Percentiles rank a stretch among this genome's conserved stretches.
phyloP scores from a whole-genome alignment of 2,113 vertebrate species.

The Periophthalmodon schlosseri region DNA sequence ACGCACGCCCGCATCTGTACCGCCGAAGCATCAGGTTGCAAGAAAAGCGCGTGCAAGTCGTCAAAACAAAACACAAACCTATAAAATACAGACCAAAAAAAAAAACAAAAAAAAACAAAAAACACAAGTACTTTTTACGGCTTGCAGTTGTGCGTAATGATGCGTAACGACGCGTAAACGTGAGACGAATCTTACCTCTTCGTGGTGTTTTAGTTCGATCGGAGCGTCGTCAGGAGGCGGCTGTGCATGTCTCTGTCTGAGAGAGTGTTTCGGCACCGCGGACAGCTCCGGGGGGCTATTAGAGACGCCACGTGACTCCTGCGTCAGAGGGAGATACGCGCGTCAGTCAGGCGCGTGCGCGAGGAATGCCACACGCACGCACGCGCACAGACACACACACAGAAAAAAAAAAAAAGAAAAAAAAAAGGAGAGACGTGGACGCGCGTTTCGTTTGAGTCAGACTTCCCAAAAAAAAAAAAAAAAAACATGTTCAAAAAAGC shows the following conservation, averaged over 20 bases:
- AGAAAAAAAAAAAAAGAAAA: background rate
- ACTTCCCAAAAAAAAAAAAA: conserved; percentile 6
- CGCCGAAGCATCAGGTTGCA: conserved; percentile 78
- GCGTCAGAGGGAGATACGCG: conserved; percentile 72
- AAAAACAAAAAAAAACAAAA: too few species aligned
- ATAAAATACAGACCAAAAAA: background rate
- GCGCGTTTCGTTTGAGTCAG: conserved; percentile 25
- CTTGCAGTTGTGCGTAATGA: background rate
- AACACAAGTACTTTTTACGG: too few species aligned
- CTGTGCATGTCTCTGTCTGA: conserved; percentile 55
- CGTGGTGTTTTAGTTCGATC: conserved; percentile 33
- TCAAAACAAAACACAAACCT: background rate
- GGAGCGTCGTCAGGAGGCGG: conserved; percentile 36
- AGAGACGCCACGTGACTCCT: conserved; percentile 70
- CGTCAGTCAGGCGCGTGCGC: conserved; percentile 1
- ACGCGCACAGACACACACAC: conserved; percentile 1
- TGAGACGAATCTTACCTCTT: conserved; percentile 66
- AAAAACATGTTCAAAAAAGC: background rate
- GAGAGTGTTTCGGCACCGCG: conserved; percentile 62
- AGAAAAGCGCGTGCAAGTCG: background rate
- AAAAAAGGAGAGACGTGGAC: background rate
- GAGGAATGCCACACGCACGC: conserved; percentile 12
- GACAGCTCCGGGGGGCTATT: conserved; percentile 81
- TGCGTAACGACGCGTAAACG: background rate
- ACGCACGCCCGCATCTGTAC: conserved; percentile 24